These are phyloP conservation scores for Damaliscus lunatus DNA, from an alignment of 2,113 vertebrate species.

Conservation along the genomic window DNA sequence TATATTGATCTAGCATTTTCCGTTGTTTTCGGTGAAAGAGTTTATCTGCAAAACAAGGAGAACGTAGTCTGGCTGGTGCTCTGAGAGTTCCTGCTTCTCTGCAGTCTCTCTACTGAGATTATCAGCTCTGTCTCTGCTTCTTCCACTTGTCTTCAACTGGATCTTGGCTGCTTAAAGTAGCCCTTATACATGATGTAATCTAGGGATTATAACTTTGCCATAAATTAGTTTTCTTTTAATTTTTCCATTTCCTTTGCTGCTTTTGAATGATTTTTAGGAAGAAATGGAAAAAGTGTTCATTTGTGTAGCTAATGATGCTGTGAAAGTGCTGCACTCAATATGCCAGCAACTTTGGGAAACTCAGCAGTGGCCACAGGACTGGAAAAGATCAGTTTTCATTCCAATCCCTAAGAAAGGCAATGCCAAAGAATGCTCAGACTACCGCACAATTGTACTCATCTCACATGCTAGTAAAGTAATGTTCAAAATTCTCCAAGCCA, in stretches of 20 bases:
- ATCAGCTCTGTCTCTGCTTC: not conserved
- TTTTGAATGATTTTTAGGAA: conserved; percentile 31
- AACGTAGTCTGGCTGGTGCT: not conserved
- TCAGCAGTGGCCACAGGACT: no score
- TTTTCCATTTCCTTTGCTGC: not conserved
- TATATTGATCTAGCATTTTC: not conserved
- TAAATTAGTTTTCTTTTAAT: conserved; percentile 21
- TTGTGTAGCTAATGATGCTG: not conserved
- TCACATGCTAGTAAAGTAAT: no score
- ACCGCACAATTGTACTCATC: no score
- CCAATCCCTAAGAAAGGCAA: no score
- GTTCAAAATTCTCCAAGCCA: no score
- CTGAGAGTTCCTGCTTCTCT: not conserved
- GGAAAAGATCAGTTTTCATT: no score
- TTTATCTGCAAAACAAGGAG: not conserved
- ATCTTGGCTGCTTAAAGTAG: not conserved
- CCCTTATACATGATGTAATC: not conserved
- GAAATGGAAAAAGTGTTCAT: not conserved
- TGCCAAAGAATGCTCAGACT: no score
- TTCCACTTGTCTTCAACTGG: not conserved
- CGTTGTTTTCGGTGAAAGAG: not conserved
- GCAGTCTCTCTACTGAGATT: not conserved
- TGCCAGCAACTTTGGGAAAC: no score
- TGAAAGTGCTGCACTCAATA: no score
- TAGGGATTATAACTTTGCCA: not conserved